These are phyloP conservation scores for Oncorhynchus keta DNA, from an alignment of 2,113 vertebrate species.

Conservation along the genomic window DNA sequence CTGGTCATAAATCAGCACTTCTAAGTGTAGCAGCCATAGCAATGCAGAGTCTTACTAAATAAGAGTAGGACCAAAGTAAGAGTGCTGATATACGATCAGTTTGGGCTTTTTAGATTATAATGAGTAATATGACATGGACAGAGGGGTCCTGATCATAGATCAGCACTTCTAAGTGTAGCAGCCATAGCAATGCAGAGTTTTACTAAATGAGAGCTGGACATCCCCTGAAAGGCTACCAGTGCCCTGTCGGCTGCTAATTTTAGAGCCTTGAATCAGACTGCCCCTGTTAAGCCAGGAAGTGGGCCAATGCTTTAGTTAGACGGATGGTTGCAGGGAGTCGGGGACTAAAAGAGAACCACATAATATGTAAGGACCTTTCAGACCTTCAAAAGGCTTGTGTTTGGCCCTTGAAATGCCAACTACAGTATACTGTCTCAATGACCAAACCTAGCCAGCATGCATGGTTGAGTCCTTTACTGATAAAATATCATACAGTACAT, in stretches of 20 bases:
- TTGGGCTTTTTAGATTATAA: too few species aligned
- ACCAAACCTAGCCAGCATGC: too few species aligned
- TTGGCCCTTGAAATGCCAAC: too few species aligned
- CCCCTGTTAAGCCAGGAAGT: not conserved
- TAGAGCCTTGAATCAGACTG: slow-evolving; percentile 44
- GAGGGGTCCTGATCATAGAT: too few species aligned
- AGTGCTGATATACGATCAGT: too few species aligned
- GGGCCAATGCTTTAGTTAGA: not conserved
- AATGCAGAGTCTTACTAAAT: slow-evolving; percentile 26
- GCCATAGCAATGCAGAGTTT: not conserved
- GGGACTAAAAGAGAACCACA: not conserved
- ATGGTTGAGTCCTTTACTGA: too few species aligned
- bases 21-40: not conserved
- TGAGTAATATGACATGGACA: too few species aligned
- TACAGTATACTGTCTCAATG: too few species aligned
- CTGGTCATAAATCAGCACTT: too few species aligned
- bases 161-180: not conserved
- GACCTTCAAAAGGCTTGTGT: too few species aligned
- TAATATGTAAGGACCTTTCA: not conserved
- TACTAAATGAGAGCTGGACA: slow-evolving; percentile 42
- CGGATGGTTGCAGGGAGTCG: not conserved
- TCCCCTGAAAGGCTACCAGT: slow-evolving; percentile 29
- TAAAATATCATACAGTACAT: too few species aligned
- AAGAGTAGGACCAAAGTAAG: slow-evolving; percentile 1
- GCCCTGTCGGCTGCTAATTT: slow-evolving; percentile 34